Evolutionary conservation across 2,797 vertebrate species (phyloP).

Genomic region (Petrocephalus sullivani): DNA sequence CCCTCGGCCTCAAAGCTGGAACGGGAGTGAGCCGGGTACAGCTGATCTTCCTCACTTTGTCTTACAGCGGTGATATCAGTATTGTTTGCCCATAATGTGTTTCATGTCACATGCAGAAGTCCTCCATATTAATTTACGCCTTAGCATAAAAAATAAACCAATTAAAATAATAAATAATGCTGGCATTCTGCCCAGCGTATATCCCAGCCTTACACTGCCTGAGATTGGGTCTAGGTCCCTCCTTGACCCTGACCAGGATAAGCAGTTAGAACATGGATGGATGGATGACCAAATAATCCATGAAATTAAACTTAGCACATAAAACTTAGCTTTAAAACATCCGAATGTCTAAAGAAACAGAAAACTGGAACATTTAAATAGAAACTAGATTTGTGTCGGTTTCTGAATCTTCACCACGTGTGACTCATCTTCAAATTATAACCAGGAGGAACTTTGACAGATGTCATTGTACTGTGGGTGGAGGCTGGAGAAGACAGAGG

Average conservation of each 20-base stretch:
- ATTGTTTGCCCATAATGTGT: constrained; percentile 8
- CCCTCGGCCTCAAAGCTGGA: background rate
- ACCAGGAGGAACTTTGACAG: background rate
- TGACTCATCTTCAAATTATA: background rate
- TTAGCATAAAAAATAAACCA: background rate
- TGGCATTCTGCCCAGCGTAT: background rate
- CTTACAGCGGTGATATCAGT: background rate
- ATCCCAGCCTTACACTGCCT: no score
- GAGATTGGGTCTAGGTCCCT: no score
- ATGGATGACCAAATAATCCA: background rate
- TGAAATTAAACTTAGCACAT: background rate
- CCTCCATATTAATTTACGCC: background rate
- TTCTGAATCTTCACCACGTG: background rate
- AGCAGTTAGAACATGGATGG: background rate
- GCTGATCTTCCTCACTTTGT: background rate
- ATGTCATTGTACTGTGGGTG: background rate
- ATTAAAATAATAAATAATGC: background rate
- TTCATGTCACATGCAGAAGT: constrained; percentile 20
- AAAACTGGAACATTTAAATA: background rate
- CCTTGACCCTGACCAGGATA: background rate
- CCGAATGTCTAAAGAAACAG: background rate
- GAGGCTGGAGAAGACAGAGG: background rate
- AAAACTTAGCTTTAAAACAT: background rate
- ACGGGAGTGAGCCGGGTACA: background rate
- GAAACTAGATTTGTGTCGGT: background rate